Evolutionary conservation across 2,113 vertebrate species (phyloP).

Genomic region (Pungitius pungitius): DNA sequence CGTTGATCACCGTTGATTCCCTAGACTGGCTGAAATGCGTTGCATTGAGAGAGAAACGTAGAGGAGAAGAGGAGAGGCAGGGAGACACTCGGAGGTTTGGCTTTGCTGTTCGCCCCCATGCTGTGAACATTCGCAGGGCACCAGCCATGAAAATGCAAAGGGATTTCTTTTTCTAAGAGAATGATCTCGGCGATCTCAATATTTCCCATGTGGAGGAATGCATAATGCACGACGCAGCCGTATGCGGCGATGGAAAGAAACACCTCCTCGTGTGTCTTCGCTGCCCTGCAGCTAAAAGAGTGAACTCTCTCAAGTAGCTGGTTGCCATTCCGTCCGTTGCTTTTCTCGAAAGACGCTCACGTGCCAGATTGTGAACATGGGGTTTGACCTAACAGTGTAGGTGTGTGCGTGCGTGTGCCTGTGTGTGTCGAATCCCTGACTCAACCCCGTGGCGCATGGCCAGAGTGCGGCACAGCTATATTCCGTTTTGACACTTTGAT

Average conservation of each 20-base stretch:
- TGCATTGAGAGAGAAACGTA: slow-evolving; percentile 4
- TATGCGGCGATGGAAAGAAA: too few relatives aligned
- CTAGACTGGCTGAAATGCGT: slow-evolving; percentile 30
- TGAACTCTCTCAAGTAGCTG: slow-evolving; percentile 21
- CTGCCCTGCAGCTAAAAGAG: slow-evolving; percentile 23
- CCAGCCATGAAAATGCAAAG: slow-evolving; percentile 48
- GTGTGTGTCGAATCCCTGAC: slow-evolving; percentile 37
- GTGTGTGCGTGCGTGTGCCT: slow-evolving; percentile 20
- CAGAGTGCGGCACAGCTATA: slow-evolving; percentile 64
- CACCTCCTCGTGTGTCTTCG: slow-evolving; percentile 4
- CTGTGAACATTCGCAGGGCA: slow-evolving; percentile 49
- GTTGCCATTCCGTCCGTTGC: slow-evolving; percentile 8
- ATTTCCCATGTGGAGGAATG: slow-evolving; percentile 59
- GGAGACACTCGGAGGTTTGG: not conserved
- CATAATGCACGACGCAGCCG: slow-evolving; percentile 43
- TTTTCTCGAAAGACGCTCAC: not conserved
- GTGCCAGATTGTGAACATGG: slow-evolving; percentile 18
- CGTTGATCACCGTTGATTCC: slow-evolving; percentile 15
- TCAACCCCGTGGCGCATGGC: slow-evolving; percentile 62
- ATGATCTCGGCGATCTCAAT: slow-evolving; percentile 60
- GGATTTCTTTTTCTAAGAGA: slow-evolving; percentile 47
- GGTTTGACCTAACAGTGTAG: slow-evolving; percentile 41
- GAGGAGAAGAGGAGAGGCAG: not conserved
- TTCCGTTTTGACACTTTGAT: slow-evolving; percentile 70
- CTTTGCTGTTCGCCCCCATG: slow-evolving; percentile 36